Evolutionary conservation across 2,113 vertebrate species (phyloP), one percentile per base, ranked within the genome.

Genomic region (Pipa parva): DNA sequence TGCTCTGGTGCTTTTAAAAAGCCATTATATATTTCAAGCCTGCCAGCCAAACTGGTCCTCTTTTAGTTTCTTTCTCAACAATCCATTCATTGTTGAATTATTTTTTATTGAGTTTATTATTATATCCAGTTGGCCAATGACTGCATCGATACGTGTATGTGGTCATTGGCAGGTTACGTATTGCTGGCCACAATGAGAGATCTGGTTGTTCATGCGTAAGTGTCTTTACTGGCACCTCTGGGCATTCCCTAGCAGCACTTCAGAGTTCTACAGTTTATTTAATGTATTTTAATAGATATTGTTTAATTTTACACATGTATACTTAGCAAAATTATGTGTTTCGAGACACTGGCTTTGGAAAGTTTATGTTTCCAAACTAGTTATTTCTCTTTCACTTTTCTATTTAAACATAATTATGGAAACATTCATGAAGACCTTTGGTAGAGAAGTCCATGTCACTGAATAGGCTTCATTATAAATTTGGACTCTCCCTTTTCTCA

Each of bases 321-420:
- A 42, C 39, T 42, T 42, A 42, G 4, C 13, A 42, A 28, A n/a
- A n/a, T 29, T 15, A 17, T 22, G 27, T 20, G 15, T 24, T 31
- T 63, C 15, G 15, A 17, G 29, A 55, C 26, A 12, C 10, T 29
- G 17, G 21, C 28, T 21, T 31, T 49, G 28, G 27, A 63, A 63
- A 50, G 13, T 63, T 50, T 63, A 3, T 29, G 15, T 46, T 63
- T 63, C 29, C 18, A 5, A 21, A 21, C 27, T 25, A 24, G 18
- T 7, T 50, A 31, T 31, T 50, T 26, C 52, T 42, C 39, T 42
- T 7, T 11, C n/a, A n/a, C 10, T 36, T 36, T 36, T 33, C 24
- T 63, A 33, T 63, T 50, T 22, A 49, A 50, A 49, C 28, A 36
- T 58, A 49, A 33, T 66, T 66, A 24, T 57, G 42, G 45, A 50